phyloP scores from a whole-genome alignment of 2,888 invertebrate species.

The Stramonita haemastoma region DNA sequence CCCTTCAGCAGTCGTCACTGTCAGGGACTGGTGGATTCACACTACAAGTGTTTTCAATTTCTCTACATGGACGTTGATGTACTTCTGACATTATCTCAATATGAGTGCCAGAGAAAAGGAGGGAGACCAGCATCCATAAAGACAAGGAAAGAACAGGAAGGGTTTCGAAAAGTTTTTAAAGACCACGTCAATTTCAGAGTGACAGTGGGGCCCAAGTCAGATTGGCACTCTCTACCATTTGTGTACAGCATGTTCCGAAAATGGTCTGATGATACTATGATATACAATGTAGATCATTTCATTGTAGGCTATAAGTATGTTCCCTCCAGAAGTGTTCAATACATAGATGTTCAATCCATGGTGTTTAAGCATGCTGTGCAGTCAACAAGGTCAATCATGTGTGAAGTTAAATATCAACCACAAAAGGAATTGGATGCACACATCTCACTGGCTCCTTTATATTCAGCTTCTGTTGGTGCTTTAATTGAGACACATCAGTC shows the following conservation, averaged over 20 bases:
- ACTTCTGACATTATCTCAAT: not conserved
- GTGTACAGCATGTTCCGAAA: not conserved
- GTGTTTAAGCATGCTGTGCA: not conserved
- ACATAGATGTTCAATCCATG: not conserved
- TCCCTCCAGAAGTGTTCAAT: not conserved
- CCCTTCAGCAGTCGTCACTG: constrained; percentile 10
- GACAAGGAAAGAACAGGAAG: not conserved
- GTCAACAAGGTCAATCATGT: not conserved
- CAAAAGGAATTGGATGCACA: not conserved
- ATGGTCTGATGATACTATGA: not conserved
- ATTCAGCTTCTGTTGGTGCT: not conserved
- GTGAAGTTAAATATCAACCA: not conserved
- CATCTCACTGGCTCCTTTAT: not conserved
- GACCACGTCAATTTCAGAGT: not conserved
- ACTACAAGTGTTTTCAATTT: not conserved
- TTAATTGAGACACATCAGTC: not conserved
- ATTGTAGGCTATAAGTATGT: not conserved
- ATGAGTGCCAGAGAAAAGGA: not conserved
- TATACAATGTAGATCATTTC: not conserved
- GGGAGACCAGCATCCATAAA: not conserved
- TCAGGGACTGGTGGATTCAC: not conserved
- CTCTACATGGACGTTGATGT: not conserved
- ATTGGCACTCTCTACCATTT: not conserved
- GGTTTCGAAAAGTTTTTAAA: not conserved
- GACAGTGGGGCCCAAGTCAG: not conserved